These are phyloP conservation scores for Zingel zingel DNA, from an alignment of 2,113 vertebrate genomes.

Conservation along the genomic window DNA sequence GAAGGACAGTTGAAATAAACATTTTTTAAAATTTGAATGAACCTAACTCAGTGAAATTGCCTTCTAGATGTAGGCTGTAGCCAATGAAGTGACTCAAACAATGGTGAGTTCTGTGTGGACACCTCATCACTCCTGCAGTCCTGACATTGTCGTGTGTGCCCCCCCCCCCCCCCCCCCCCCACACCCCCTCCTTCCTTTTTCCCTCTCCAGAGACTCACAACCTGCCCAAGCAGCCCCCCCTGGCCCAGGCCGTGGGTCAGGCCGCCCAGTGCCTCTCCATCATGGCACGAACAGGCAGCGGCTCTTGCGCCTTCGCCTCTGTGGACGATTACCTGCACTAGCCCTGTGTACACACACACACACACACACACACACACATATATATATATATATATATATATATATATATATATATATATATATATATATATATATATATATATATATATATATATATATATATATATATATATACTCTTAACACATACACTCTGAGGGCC, in stretches of 20 bases:
- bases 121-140: background rate
- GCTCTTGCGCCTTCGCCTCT: slow-evolving; percentile 96
- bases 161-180: rapidly evolving
- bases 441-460: slow-evolving; percentile 21
- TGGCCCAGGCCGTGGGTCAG: slow-evolving; percentile 96
- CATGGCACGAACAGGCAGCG: slow-evolving; percentile 97
- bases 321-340: slow-evolving; percentile 99
- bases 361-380: slow-evolving; percentile 27
- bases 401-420: slow-evolving; percentile 16
- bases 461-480: slow-evolving; percentile 1
- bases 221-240: slow-evolving; percentile 98
- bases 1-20: too few species aligned
- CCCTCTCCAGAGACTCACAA: slow-evolving; percentile 92
- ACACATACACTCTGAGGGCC: slow-evolving; percentile 28
- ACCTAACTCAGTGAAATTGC: too few species aligned
- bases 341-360: slow-evolving; percentile 14
- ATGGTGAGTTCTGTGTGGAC: too few species aligned
- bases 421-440: slow-evolving; percentile 9
- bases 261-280: slow-evolving; percentile 96
- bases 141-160: background rate
- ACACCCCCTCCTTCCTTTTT: too few species aligned
- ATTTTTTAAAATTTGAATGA: too few species aligned
- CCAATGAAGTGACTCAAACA: too few species aligned
- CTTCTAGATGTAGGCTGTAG: too few species aligned
- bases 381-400: slow-evolving; percentile 18